These are phyloP conservation scores for Cydia fagiglandana DNA, from an alignment of 1,140 invertebrate species.

Conservation along the genomic window DNA sequence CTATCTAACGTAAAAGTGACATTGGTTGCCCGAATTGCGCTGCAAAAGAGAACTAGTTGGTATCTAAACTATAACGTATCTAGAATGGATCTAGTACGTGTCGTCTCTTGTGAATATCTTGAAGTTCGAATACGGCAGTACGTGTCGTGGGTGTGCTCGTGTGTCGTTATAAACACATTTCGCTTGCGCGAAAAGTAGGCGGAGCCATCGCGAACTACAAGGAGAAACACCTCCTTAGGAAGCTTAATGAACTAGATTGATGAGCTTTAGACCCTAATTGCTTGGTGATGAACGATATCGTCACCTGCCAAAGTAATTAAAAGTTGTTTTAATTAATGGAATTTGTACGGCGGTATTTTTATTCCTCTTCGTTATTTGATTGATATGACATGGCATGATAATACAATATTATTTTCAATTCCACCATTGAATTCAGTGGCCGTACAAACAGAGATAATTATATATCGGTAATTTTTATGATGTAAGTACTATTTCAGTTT, in stretches of 20 bases:
- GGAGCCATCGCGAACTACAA: conserved; percentile 47
- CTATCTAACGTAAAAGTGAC: no score
- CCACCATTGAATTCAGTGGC: no score
- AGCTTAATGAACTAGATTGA: conserved; percentile 66
- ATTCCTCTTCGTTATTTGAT: background rate
- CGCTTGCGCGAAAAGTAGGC: conserved; percentile 64
- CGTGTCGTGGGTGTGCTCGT: conserved; percentile 63
- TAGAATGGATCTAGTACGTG: no score
- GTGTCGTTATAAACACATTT: conserved; percentile 75
- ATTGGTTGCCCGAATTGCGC: no score
- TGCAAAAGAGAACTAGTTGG: no score
- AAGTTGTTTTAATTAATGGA: background rate
- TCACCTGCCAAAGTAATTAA: conserved; percentile 19
- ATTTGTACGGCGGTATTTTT: background rate
- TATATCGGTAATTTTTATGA: background rate
- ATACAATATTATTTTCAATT: no score
- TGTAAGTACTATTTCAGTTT: background rate
- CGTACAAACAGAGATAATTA: background rate
- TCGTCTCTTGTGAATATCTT: no score
- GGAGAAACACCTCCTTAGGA: conserved; percentile 53
- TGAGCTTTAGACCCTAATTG: conserved; percentile 39
- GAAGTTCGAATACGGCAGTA: no score
- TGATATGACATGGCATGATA: background rate
- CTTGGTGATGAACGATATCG: background rate
- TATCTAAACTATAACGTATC: no score